Evolutionary conservation across 2,113 vertebrate genomes (phyloP).

Genomic region (Pavo muticus): DNA sequence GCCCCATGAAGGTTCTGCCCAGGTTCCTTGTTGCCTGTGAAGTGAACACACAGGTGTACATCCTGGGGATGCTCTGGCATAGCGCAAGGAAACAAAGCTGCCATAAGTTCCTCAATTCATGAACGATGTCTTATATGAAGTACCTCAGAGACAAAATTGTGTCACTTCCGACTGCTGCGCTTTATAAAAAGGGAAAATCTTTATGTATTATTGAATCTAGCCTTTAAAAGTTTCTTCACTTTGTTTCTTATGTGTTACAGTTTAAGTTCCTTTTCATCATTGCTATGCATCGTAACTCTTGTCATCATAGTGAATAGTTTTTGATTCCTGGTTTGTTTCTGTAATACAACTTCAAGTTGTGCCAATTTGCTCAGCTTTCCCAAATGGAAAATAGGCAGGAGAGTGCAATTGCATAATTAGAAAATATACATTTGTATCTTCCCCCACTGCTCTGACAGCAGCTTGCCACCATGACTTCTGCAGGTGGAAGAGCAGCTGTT

Average conservation of each 20-base stretch:
- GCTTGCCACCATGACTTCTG: not conserved
- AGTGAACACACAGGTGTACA: not conserved
- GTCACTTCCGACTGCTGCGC: not conserved
- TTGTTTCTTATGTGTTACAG: not conserved
- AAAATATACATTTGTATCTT: constrained; percentile 16
- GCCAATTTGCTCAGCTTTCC: constrained; percentile 34
- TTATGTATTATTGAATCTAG: not conserved
- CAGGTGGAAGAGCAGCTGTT: constrained; percentile 65
- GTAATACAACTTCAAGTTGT: not conserved
- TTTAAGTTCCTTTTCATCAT: not conserved
- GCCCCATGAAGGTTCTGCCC: not conserved
- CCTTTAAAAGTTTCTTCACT: not conserved
- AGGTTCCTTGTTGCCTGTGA: not conserved
- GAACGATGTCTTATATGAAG: not conserved
- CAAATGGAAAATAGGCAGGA: constrained; percentile 41
- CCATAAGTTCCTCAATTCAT: not conserved
- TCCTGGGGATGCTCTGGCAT: not conserved
- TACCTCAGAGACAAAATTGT: not conserved
- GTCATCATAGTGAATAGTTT: not conserved
- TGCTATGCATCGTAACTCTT: not conserved
- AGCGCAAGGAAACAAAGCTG: not conserved
- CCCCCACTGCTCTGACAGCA: constrained; percentile 15
- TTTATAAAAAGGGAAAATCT: not conserved
- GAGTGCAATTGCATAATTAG: constrained; percentile 42
- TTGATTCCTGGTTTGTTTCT: not conserved